Conservation (phyloP, 2,888 invertebrate species). For the Phyto melanocephala region DNA sequence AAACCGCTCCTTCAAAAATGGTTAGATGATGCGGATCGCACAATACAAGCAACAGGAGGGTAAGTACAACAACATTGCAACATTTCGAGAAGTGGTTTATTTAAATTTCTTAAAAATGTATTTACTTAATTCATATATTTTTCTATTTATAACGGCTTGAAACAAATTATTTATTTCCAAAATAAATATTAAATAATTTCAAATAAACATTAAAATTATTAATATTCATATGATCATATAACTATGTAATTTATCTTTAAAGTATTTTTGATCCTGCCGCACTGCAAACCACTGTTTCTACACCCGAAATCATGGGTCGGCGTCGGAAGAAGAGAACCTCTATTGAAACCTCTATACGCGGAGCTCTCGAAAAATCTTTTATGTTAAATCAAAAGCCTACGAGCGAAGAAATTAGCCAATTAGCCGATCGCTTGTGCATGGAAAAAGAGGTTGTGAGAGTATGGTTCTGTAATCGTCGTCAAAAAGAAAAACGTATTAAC, state of each 20-base stretch:
- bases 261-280: constrained; percentile 78
- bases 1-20: constrained; percentile 98
- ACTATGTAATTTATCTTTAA: too few species aligned
- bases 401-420: constrained; percentile 95
- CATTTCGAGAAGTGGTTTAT: too few species aligned
- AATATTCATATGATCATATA: too few species aligned
- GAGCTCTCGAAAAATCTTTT: constrained; percentile 97
- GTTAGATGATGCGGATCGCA: constrained; percentile 96
- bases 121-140: too few species aligned
- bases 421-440: constrained; percentile 96
- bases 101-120: too few species aligned
- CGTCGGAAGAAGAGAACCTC: constrained; percentile 97
- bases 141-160: too few species aligned
- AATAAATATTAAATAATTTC: too few species aligned
- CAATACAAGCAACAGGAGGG: constrained; percentile 85
- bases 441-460: constrained; percentile 97
- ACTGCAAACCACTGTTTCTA: constrained; percentile 86
- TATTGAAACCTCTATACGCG: constrained; percentile 95
- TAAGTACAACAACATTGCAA: constrained; percentile 65
- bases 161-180: too few species aligned
- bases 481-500: constrained; percentile 98
- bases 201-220: too few species aligned
- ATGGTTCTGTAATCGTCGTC: constrained; percentile 97
- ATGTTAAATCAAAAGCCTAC: constrained; percentile 97
- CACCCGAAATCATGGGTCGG: constrained; percentile 93